Evolutionary conservation across 2,888 invertebrate species (phyloP).

Genomic region (Zhuqinia jingwanae): DNA sequence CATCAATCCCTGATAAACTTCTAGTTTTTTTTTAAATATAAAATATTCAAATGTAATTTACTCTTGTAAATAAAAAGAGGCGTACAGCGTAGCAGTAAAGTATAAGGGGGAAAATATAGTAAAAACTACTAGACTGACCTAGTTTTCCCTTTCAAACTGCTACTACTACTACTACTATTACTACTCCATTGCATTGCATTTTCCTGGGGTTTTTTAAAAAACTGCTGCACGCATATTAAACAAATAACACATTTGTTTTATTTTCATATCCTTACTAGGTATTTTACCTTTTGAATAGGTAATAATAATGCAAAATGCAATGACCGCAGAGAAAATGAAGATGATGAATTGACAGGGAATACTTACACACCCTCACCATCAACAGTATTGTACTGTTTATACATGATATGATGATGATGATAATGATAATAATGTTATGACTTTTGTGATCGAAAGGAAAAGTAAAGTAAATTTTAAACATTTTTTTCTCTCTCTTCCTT

Average conservation of each 20-base stretch:
- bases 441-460: conserved; percentile 14
- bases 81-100: background rate
- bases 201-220: background rate
- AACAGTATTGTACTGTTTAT: background rate
- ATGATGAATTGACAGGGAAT: background rate
- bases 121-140: conserved; percentile 43
- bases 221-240: background rate
- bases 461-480: conserved; percentile 36
- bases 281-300: background rate
- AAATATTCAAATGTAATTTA: too few species aligned
- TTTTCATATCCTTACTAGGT: too few species aligned
- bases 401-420: conserved; percentile 23
- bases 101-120: background rate
- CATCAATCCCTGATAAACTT: too few species aligned
- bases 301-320: background rate
- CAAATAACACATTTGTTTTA: too few species aligned
- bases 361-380: background rate
- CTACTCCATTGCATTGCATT: background rate
- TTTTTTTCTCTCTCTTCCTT: background rate
- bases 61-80: background rate
- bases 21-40: too few species aligned
- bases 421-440: background rate
- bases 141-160: conserved; percentile 58
- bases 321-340: background rate
- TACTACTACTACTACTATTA: too few species aligned